Evolutionary conservation across 1,140 invertebrate genomes (phyloP), one percentile per base, ranked within the genome.

Genomic region (Calycopis cecrops): DNA sequence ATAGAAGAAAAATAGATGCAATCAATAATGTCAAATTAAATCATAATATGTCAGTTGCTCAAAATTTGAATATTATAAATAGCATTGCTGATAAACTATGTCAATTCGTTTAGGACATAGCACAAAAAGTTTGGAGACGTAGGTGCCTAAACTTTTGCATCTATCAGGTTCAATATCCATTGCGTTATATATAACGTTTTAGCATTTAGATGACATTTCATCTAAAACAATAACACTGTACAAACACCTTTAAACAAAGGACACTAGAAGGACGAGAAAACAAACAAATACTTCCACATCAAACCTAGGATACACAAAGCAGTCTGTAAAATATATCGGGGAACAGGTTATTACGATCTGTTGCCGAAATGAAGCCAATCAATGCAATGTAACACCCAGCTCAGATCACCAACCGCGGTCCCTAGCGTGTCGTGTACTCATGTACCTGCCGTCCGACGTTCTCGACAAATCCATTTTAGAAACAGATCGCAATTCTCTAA

Each of bases 351-450:
- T 86, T 86, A 86, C 83, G 83, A 86, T 86, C 83, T 86, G 83
- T 86, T 84, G 75, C 83, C 78, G 78, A 85, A 85, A 86, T 86
- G 83, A 80, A 80, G 79, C 83, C 83, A 86, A 86, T 86, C 21
- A 28, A 60, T 69, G 60, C 70, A 70, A 70, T 70, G 75, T 79
- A 70, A 86, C 83, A 86, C 83, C 83, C 83, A 86, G 83, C 73
- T 86, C 83, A 86, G 75, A 85, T 82, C 81, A 85, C 69, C 73
- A 79, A 80, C 40, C 40, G 40, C 40, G 9, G 40, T 9, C 40
- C 17, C 40, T 16, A 16, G 40, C 35, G 9, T 16, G 38, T 14
- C 12, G 38, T 14, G 38, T 14, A 14, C 12, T 16, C 17, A 44
- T 14, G 17, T 18, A 16, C 40, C 14, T 44, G 40, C 40, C 2